These are phyloP conservation scores for Ornithorhynchus anatinus DNA, from an alignment of 2,113 vertebrate genomes.

Conservation along the genomic window DNA sequence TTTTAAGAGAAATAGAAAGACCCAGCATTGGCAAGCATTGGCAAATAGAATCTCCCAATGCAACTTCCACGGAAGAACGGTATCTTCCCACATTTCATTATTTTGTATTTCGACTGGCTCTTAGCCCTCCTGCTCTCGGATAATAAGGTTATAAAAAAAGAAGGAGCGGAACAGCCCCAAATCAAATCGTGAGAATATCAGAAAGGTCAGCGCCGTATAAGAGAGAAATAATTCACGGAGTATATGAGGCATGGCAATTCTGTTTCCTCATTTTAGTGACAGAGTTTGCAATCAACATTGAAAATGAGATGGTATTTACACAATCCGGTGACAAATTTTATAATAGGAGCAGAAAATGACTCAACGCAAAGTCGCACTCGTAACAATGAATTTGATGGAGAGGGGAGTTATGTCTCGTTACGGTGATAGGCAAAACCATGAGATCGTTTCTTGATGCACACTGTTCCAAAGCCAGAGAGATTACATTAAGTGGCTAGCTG, in stretches of 20 bases:
- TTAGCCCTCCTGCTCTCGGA: no score
- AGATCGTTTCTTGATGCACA: no score
- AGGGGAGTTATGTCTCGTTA: neutral
- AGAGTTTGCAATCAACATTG: neutral
- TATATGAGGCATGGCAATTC: neutral
- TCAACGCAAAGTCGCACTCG: neutral
- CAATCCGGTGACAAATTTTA: neutral
- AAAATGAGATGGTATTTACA: neutral
- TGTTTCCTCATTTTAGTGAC: neutral
- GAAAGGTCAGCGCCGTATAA: neutral
- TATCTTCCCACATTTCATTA: no score
- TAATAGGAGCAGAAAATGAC: neutral
- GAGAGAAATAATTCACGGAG: neutral
- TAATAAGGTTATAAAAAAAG: no score
- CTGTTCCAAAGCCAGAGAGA: no score
- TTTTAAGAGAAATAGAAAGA: no score
- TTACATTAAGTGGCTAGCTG: no score
- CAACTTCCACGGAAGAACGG: no score
- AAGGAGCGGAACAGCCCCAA: neutral
- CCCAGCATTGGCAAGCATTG: no score
- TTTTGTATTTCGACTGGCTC: no score
- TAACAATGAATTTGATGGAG: neutral
- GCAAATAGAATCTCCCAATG: no score
- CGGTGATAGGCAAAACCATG: no score
- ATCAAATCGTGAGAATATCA: neutral